Evolutionary conservation across 1,140 invertebrate species (phyloP).

Genomic region (Potamilus streckersoni): DNA sequence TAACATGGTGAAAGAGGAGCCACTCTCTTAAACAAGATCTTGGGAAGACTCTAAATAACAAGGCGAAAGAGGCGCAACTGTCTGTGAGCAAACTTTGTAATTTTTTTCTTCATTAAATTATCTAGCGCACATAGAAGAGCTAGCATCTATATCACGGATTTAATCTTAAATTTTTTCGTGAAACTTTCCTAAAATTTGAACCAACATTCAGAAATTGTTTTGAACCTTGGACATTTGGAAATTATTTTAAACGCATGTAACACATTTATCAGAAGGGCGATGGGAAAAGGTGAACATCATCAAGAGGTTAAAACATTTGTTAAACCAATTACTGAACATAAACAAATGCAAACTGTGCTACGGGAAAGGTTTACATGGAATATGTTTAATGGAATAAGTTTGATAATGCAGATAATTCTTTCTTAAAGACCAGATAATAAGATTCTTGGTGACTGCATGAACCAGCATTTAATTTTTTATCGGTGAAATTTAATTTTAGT

Average conservation of each 20-base stretch:
- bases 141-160: no score
- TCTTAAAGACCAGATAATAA: conserved; percentile 10
- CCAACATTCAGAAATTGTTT: no score
- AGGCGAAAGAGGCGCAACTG: no score
- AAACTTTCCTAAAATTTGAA: no score
- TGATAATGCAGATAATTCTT: conserved; percentile 15
- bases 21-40: no score
- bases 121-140: no score
- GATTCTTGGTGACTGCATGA: conserved; percentile 12
- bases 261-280: conserved; percentile 10
- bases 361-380: conserved; percentile 12
- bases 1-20: no score
- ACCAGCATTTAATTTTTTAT: conserved; percentile 9
- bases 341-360: conserved; percentile 4
- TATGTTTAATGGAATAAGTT: not conserved
- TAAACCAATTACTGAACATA: conserved; percentile 11
- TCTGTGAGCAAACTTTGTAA: no score
- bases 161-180: no score
- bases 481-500: conserved; percentile 15
- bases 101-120: no score
- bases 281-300: conserved; percentile 13
- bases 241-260: conserved; percentile 2
- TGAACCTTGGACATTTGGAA: no score
- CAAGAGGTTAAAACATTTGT: conserved; percentile 2
- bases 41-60: no score